phyloP scores from a whole-genome alignment of 2,888 invertebrate genomes.

The Cheilosia vernalis region DNA sequence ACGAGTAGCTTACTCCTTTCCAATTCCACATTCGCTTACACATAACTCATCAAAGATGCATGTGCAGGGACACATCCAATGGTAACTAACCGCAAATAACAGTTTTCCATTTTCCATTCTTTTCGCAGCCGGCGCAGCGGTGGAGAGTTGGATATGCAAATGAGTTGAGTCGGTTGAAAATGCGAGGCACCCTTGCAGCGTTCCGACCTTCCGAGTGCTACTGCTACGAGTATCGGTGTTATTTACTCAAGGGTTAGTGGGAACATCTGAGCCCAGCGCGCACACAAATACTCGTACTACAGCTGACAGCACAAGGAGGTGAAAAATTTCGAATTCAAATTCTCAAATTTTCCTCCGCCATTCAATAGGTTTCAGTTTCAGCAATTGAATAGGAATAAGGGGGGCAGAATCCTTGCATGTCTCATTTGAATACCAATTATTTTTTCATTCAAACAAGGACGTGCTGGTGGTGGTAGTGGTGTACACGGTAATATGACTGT shows the following conservation, averaged over 20 bases:
- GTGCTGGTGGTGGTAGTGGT: constrained; percentile 2
- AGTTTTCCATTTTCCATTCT: constrained; percentile 74
- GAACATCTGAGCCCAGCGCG: constrained; percentile 66
- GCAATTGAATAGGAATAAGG: constrained; percentile 57
- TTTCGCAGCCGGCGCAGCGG: constrained; percentile 14
- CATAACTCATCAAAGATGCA: constrained; percentile 75
- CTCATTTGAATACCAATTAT: constrained; percentile 68
- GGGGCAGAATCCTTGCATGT: constrained; percentile 43
- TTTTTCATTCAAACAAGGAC: constrained; percentile 36
- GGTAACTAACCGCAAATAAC: constrained; percentile 75
- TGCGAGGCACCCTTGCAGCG: constrained; percentile 2
- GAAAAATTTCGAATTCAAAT: constrained; percentile 61
- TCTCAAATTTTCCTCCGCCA: constrained; percentile 64
- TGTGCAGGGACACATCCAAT: constrained; percentile 74
- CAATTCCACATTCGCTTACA: constrained; percentile 63
- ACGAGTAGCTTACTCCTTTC: constrained; percentile 56
- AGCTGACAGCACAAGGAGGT: constrained; percentile 50
- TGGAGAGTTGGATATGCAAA: constrained; percentile 63
- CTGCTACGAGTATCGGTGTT: constrained; percentile 34
- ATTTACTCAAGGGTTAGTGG: constrained; percentile 72
- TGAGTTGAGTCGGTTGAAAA: constrained; percentile 58
- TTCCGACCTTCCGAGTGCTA: constrained; percentile 11
- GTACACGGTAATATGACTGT: constrained; percentile 2
- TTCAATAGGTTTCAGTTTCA: constrained; percentile 63
- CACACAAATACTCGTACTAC: constrained; percentile 14